These are phyloP conservation scores for Malurus leucopterus DNA, from an alignment of 2,797 vertebrate species.

Conservation along the genomic window DNA sequence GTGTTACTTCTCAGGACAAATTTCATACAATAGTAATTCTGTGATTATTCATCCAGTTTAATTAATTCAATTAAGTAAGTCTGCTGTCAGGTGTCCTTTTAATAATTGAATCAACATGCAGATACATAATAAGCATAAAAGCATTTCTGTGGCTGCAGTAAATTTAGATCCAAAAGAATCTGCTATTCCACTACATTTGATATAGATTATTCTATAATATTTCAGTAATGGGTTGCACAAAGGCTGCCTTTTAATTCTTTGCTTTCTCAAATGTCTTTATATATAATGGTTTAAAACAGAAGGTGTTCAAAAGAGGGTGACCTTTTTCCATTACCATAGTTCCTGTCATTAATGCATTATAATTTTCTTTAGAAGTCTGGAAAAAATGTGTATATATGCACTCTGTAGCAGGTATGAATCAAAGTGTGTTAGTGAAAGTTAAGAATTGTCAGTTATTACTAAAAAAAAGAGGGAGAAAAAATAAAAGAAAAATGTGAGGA, in stretches of 20 bases:
- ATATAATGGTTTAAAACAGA: constrained; percentile 84
- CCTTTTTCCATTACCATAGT: constrained; percentile 87
- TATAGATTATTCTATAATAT: constrained; percentile 87
- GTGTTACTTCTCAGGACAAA: constrained; percentile 81
- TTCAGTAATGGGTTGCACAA: constrained; percentile 84
- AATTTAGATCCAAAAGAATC: constrained; percentile 86
- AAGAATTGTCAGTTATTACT: constrained; percentile 72
- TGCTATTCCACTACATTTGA: constrained; percentile 81
- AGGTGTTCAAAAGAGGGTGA: constrained; percentile 83
- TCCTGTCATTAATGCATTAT: constrained; percentile 86
- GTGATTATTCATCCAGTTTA: constrained; percentile 83
- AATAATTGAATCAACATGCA: constrained; percentile 91
- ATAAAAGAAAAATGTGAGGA: constrained; percentile 9
- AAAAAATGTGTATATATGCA: constrained; percentile 76
- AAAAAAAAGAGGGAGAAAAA: background rate
- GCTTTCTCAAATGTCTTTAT: constrained; percentile 84
- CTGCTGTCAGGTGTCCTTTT: constrained; percentile 87
- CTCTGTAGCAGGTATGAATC: constrained; percentile 76
- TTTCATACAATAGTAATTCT: constrained; percentile 79
- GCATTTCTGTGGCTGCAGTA: constrained; percentile 86
- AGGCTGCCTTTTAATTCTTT: constrained; percentile 81
- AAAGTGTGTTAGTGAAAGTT: constrained; percentile 80
- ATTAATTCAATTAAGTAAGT: constrained; percentile 91
- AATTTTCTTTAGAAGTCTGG: constrained; percentile 84
- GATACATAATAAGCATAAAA: constrained; percentile 87